These are phyloP conservation scores for Drosophila ananassae DNA, from an alignment of 1,140 invertebrate genomes.

Conservation along the genomic window DNA sequence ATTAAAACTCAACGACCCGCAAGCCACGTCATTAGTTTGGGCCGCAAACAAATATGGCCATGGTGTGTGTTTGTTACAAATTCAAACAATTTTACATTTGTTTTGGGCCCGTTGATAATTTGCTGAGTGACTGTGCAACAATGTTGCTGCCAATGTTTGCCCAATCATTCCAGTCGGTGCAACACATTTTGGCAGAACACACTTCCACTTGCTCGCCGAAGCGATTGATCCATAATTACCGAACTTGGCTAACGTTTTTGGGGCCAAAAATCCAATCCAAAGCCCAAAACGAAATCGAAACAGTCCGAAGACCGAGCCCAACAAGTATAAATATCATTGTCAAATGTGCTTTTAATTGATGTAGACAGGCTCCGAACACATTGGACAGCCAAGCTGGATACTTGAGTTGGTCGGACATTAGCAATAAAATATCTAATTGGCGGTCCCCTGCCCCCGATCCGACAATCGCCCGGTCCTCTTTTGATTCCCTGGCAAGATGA, in stretches of 20 bases:
- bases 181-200: slow-evolving; percentile 24
- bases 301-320: slow-evolving; percentile 28
- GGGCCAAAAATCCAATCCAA: not conserved
- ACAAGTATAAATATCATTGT: slow-evolving; percentile 75
- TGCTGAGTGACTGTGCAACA: slow-evolving; percentile 45
- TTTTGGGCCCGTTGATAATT: slow-evolving; percentile 62
- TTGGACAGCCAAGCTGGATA: slow-evolving; percentile 76
- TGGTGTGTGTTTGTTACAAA: slow-evolving; percentile 74
- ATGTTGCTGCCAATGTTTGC: slow-evolving; percentile 41
- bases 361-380: slow-evolving; percentile 75
- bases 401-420: slow-evolving; percentile 66
- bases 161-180: slow-evolving; percentile 36
- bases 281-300: not conserved
- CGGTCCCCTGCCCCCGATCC: slow-evolving; percentile 31
- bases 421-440: slow-evolving; percentile 83
- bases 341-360: slow-evolving; percentile 82
- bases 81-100: slow-evolving; percentile 78
- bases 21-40: slow-evolving; percentile 76
- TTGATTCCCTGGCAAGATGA: slow-evolving; percentile 43
- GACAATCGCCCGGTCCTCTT: not conserved
- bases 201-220: slow-evolving; percentile 13
- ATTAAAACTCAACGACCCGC: slow-evolving; percentile 63
- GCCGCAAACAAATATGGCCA: slow-evolving; percentile 70
- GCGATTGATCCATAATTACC: slow-evolving; percentile 35
- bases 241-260: slow-evolving; percentile 21